Conservation (phyloP, 2,888 invertebrate species). For the Drosophila austrosaltans region DNA sequence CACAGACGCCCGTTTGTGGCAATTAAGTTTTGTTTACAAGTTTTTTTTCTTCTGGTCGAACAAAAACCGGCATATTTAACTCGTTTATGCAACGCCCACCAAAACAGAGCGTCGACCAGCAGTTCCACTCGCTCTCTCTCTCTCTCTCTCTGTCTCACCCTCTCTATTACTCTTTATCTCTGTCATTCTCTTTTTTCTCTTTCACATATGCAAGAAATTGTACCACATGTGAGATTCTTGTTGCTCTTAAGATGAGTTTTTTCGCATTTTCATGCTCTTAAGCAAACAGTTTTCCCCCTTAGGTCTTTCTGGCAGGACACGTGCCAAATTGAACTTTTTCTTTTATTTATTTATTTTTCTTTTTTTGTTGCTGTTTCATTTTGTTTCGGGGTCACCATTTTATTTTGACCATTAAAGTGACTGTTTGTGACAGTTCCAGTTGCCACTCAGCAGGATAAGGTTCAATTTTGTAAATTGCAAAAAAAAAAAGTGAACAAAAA, state of each 20-base stretch:
- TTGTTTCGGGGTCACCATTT: slow-evolving; percentile 5
- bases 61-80: slow-evolving; percentile 66
- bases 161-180: not conserved
- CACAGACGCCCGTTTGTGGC: slow-evolving; percentile 21
- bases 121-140: not conserved
- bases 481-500: not conserved
- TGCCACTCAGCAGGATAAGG: not conserved
- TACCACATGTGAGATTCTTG: slow-evolving; percentile 23
- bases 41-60: slow-evolving; percentile 41
- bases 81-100: slow-evolving; percentile 68
- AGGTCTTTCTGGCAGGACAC: slow-evolving; percentile 2
- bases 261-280: slow-evolving; percentile 22
- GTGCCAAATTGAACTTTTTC: slow-evolving; percentile 12
- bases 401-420: slow-evolving; percentile 13
- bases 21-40: slow-evolving; percentile 75
- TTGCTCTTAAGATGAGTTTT: not conserved
- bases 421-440: slow-evolving; percentile 31
- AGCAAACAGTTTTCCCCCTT: slow-evolving; percentile 5
- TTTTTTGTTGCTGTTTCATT: not conserved
- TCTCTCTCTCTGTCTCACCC: not conserved
- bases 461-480: not conserved
- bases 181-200: slow-evolving; percentile 1
- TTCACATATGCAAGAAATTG: slow-evolving; percentile 22
- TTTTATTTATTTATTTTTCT: not conserved
- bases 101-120: slow-evolving; percentile 58